These are phyloP conservation scores for Terebella lapidaria DNA, from an alignment of 2,888 invertebrate species.

Conservation along the genomic window DNA sequence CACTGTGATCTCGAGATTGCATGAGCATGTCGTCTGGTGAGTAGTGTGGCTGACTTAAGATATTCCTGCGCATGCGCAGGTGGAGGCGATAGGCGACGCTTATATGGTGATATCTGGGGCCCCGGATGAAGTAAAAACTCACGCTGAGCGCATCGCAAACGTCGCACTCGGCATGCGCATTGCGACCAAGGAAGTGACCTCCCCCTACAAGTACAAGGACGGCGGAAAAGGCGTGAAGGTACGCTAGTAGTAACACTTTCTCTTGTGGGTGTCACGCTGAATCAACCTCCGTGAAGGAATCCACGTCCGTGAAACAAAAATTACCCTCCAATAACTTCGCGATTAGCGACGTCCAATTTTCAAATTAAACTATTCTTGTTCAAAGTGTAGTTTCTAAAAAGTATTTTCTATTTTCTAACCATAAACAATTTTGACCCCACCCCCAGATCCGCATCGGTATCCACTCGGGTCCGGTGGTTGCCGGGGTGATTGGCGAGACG, in stretches of 20 bases:
- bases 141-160: constrained; percentile 37
- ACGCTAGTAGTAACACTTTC: neutral
- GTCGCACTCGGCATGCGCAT: constrained; percentile 40
- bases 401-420: too few species aligned
- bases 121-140: constrained; percentile 28
- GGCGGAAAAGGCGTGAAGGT: constrained; percentile 15
- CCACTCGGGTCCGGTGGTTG: constrained; percentile 33
- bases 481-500: constrained; percentile 34
- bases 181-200: constrained; percentile 29
- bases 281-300: too few species aligned
- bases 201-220: constrained; percentile 28
- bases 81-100: constrained; percentile 41
- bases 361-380: neutral
- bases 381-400: too few species aligned
- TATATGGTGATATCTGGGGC: constrained; percentile 40
- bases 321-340: too few species aligned
- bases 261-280: too few species aligned
- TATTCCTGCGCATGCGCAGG: too few species aligned
- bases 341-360: too few species aligned
- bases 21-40: too few species aligned
- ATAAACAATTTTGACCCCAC: too few species aligned
- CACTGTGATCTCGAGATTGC: too few species aligned
- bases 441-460: constrained; percentile 42
- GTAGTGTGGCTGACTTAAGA: neutral
- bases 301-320: too few species aligned